Evolutionary conservation across 30 jellyfish, hydroid and myxozoan genomes (phyloP), one percentile per base, ranked within the genome.

Genomic region (Sanderia malayensis): DNA sequence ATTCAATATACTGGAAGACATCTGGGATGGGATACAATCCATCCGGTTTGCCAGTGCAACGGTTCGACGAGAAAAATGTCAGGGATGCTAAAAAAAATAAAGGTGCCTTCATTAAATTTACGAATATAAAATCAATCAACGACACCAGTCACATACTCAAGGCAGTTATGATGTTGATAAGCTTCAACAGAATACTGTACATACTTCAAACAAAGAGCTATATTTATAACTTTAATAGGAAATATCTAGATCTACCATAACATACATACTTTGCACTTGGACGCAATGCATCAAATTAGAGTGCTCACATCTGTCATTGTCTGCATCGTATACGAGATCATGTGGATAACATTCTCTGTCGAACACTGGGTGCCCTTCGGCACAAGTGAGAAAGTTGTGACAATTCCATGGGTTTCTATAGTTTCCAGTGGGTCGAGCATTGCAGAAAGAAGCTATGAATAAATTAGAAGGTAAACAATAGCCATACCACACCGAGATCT

Each of bases 1-100:
- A 82, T 59, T 62, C 84, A 67, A 82, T 26, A 41, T 82, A 82
- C 22, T 76, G 47, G 66, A 82, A 82, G 58, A 82, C 94, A 62
- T 82, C 94, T 0, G 85, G 70, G 18, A 82, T 31, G 29, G 68
- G 61, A 61, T 78, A 78, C 55, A 41, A 28, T 32, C 89, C 89
- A 32, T 78, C 89, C 32, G 89, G 75, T 25, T 33, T 46, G 1
- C 82, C 89, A 0, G 89, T 65, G 75, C 89, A 78, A 37, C 82
- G 81, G 44, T 44, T 64, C 13, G 80, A 60, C 21, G 80, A 22
- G 49, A 73, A 15, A 19, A 49, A 49, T 7, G 64, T 4, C n/a
- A n/a, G n/a, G n/a, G n/a, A n/a, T n/a, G n/a, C n/a, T n/a, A n/a
- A n/a, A n/a, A n/a, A n/a, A n/a, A n/a, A n/a, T n/a, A n/a, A n/a